Conservation (phyloP, 1,140 invertebrate genomes). For the Drosophila fuyamai region DNA sequence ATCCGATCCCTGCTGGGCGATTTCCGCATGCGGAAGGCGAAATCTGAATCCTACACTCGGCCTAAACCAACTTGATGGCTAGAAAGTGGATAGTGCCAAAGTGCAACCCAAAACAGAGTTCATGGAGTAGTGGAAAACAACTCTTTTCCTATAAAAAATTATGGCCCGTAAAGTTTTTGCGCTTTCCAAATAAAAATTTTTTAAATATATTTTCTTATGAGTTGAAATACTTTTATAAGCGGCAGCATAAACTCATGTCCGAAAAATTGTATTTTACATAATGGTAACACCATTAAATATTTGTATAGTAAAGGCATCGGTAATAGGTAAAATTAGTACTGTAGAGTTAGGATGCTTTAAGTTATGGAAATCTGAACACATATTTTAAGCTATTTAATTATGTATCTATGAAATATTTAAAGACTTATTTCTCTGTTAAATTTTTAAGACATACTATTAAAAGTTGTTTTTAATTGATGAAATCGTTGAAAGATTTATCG, state of each 20-base stretch:
- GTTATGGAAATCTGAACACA: no score
- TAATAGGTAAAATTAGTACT: no score
- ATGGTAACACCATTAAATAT: background rate
- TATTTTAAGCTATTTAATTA: no score
- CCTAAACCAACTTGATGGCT: constrained; percentile 12
- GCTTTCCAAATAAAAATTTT: background rate
- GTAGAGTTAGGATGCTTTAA: no score
- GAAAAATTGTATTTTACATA: background rate
- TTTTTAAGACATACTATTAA: no score
- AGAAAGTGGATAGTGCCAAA: constrained; percentile 22
- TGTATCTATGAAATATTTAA: no score
- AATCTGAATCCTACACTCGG: constrained; percentile 21
- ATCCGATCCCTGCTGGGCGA: background rate
- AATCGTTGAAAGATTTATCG: no score
- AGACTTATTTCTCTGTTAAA: no score
- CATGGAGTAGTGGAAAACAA: background rate
- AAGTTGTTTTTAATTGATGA: no score
- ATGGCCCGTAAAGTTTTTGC: background rate
- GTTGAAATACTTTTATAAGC: background rate
- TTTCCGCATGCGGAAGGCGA: constrained; percentile 12
- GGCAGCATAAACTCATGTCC: no score
- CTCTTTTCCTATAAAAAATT: background rate
- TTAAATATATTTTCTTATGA: background rate
- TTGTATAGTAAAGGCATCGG: no score
- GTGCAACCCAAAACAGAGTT: constrained; percentile 12